Base-by-base conservation (phyloP, 1,140 invertebrate species). In the Eciton burchellii region DNA sequence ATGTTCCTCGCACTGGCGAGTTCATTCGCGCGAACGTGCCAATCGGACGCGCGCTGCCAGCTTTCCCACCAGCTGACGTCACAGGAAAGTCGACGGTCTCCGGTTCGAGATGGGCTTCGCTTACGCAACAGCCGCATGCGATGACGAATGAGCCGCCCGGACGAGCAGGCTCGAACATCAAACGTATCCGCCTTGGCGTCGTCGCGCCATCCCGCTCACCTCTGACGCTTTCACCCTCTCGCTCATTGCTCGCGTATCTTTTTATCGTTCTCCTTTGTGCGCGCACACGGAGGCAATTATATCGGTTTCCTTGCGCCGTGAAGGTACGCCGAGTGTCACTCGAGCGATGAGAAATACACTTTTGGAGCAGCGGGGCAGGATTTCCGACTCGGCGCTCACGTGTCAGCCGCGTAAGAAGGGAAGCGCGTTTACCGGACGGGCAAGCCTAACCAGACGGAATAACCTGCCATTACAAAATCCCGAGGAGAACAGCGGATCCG, bases 251-350 rank as follows among this genome's bases (percentile, higher is more conserved):
- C 41, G 26, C 45, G 29, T 24, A 70, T 45, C 21, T 54, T 62
- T 45, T 45, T 76, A 74, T 86, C 85, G 74, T 84, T 84, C 45
- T 70, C 21, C 77, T 76, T 85, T 71, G 47, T 60, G 57, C 47
- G 14, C 24, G 47, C 52, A 57, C 47, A 19, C 24, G 43, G n/a
- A 24, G 66, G 71, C 83, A 85, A 85, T 86, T 85, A 86, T 86
- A 74, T 85, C 76, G 71, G 70, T 35, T 16, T 47, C 54, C 81
- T 14, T 14, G 54, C 43, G 41, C 26, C 29, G 45, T 41, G 41
- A 3, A n/a, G n/a, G n/a, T n/a, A n/a, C n/a, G n/a, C n/a, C n/a
- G n/a, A n/a, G n/a, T n/a, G n/a, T n/a, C n/a, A n/a, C 45, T 41
- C 8, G 24, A 29, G n/a, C 11, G 11, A 6, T 35, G 35, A 60